phyloP scores from a whole-genome alignment of 2,797 vertebrate species.

The Sebastiscus albofasciatus region DNA sequence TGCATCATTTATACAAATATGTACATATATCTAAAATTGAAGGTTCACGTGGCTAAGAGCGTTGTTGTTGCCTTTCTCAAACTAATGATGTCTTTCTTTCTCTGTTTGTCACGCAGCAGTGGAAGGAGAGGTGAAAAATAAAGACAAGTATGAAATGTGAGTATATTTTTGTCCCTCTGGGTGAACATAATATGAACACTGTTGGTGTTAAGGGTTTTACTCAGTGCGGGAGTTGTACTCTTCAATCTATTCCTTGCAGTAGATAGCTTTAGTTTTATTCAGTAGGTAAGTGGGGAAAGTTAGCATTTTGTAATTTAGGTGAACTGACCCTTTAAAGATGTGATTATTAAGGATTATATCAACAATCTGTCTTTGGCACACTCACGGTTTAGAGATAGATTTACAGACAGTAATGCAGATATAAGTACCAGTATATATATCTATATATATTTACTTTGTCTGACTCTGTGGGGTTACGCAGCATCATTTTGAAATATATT shows the following conservation, averaged over 20 bases:
- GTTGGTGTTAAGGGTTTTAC: background rate
- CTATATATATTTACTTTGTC: background rate
- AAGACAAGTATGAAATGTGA: conserved; percentile 72
- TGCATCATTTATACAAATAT: background rate
- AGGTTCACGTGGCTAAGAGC: background rate
- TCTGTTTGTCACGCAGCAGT: conserved; percentile 37
- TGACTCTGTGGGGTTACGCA: background rate
- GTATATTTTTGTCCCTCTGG: conserved; percentile 18
- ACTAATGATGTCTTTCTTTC: background rate
- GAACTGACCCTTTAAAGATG: background rate
- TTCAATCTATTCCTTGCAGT: background rate
- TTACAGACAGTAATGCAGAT: background rate
- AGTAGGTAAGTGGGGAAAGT: background rate
- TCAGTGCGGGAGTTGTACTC: background rate
- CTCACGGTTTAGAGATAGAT: background rate
- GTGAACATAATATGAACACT: background rate
- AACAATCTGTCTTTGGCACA: background rate
- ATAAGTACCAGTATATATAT: too few species aligned
- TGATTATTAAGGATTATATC: background rate
- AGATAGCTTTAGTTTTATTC: background rate
- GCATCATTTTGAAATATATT: background rate
- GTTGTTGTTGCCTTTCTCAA: background rate
- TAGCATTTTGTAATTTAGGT: background rate
- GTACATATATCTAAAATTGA: background rate
- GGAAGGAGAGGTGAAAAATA: conserved; percentile 53